Percentiles rank a stretch among this genome's conserved stretches.
These are phyloP conservation scores for Heliconius nattereri DNA, from an alignment of 1,140 invertebrate genomes.

Conservation along the genomic window DNA sequence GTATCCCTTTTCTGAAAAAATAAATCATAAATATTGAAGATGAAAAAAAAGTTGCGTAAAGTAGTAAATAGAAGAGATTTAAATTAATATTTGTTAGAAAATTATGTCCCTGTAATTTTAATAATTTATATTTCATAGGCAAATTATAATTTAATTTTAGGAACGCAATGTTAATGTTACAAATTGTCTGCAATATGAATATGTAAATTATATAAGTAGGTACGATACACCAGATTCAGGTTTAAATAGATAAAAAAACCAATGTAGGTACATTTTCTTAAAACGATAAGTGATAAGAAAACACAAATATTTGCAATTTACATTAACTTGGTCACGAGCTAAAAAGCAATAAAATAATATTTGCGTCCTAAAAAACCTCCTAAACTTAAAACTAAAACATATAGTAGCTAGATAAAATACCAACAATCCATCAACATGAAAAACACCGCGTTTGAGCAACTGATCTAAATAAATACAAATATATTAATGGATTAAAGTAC, in stretches of 20 bases:
- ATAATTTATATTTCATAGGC: background rate
- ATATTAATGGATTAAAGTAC: no score
- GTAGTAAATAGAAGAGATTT: background rate
- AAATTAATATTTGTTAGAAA: background rate
- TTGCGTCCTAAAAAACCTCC: background rate
- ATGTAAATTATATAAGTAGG: background rate
- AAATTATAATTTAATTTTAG: background rate
- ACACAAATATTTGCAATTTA: background rate
- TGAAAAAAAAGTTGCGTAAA: background rate
- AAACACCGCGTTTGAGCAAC: conserved; percentile 4
- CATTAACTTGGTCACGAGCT: background rate
- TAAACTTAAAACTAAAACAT: conserved; percentile 5
- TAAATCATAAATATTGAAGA: no score
- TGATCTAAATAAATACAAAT: background rate
- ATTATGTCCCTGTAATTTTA: background rate
- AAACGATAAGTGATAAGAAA: background rate
- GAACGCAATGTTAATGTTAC: background rate
- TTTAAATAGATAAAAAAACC: background rate
- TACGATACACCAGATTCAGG: background rate
- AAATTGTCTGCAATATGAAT: background rate
- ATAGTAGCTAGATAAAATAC: background rate
- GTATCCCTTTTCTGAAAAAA: no score
- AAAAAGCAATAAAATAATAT: background rate
- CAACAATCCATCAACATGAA: background rate
- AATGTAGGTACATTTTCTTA: background rate